Conservation (phyloP, 2,113 vertebrate species). For the Phoenicopterus ruber region DNA sequence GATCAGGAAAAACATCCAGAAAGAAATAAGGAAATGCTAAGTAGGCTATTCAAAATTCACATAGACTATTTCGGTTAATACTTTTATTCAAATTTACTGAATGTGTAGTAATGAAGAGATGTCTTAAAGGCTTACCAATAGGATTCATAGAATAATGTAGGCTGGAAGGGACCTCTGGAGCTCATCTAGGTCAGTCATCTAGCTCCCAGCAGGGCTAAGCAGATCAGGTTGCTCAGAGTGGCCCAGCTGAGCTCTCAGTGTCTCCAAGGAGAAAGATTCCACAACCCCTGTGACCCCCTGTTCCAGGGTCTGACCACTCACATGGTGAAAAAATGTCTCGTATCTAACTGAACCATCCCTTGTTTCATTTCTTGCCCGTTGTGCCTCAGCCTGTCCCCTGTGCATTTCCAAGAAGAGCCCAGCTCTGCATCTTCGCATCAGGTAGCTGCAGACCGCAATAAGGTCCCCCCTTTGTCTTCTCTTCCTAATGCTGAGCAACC, state of each 20-base stretch:
- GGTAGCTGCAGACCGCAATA: neutral
- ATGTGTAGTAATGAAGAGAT: neutral
- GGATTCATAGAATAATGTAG: neutral
- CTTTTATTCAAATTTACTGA: neutral
- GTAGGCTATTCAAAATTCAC: neutral
- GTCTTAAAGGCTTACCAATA: neutral
- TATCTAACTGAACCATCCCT: neutral
- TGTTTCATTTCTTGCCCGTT: neutral
- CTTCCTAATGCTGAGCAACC: neutral
- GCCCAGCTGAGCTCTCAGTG: neutral
- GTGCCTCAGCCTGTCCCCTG: neutral
- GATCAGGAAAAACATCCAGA: neutral
- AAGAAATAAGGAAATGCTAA: neutral
- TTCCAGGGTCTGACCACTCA: neutral
- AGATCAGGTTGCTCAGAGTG: neutral
- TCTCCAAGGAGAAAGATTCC: neutral
- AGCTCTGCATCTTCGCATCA: neutral
- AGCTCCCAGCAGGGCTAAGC: neutral
- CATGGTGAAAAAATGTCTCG: rapidly evolving
- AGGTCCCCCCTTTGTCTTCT: neutral
- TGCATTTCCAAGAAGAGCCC: neutral
- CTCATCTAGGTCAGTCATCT: neutral
- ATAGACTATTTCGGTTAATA: neutral
- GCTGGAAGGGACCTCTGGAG: neutral
- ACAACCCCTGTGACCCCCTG: rapidly evolving